Base-by-base conservation (phyloP, 2,113 vertebrate genomes). In the Lathamus discolor region DNA sequence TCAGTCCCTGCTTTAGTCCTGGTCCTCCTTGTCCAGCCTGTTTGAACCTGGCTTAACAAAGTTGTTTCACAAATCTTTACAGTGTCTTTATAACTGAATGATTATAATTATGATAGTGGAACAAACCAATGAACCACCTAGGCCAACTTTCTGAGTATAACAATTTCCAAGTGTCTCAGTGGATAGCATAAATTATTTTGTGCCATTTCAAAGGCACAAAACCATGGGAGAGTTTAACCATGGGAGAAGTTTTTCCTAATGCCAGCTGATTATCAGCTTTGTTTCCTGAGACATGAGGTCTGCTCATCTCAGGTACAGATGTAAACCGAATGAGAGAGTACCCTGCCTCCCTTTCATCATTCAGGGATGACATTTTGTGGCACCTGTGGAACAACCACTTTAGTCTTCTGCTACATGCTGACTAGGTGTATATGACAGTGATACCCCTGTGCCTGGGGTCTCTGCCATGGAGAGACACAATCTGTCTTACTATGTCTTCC, bases 361-460 rank as follows among this genome's bases (percentile, higher is more conserved):
- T 68, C 13, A 54, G 51, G 14, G 33, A 27, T 74, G 54, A 41
- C 24, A 52, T 17, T 25, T 43, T 22, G 5, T 82, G 27, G 27
- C 13, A 55, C 20, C 35, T 57, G 37, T 85, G 66, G 51, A 69
- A 31, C 23, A 72, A n/a, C 1, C 0, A 3, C 31, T 90, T 78
- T 44, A 33, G 2, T 62, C 12, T 68, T 11, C 1, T 3, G 9
- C 46, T 64, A 19, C 0, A 3, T 44, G 37, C 25, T 63, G 33
- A 63, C 35, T 55, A 13, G 15, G 11, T 35, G 27, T 27, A 4
- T 76, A 13, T 29, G 27, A 44, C 25, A 39, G 3, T 41, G 25
- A 39, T 17, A 54, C 5, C 7, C 10, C 17, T 6, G 4, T 41
- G 8, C 20, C 19, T 48, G 15, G 19, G 4, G 64, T 62, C 59